Conservation (phyloP, 2,888 invertebrate species). For the Pammene fasciana region DNA sequence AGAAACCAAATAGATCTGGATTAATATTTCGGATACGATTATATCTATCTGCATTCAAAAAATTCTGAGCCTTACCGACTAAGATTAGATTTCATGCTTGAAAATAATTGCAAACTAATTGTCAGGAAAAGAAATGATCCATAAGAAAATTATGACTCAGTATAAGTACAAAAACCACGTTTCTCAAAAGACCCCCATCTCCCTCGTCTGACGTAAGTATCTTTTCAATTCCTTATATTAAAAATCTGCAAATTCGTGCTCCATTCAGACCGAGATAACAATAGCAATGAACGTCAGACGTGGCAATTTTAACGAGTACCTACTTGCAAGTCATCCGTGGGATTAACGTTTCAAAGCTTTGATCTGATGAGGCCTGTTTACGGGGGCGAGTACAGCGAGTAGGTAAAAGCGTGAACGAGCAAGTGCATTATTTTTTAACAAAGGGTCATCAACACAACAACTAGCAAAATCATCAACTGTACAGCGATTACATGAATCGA, state of each 20-base stretch:
- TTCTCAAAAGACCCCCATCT: neutral
- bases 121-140: neutral
- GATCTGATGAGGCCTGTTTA: neutral
- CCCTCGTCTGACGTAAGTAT: neutral
- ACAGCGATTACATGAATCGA: too few relatives aligned
- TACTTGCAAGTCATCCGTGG: conserved; percentile 22
- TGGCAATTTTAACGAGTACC: conserved; percentile 23
- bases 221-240: conserved; percentile 35
- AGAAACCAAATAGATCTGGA: too few relatives aligned
- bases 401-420: too few relatives aligned
- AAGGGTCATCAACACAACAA: too few relatives aligned
- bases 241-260: conserved; percentile 29
- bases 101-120: neutral
- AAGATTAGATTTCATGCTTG: too few relatives aligned
- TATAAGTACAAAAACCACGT: neutral
- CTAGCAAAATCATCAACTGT: too few relatives aligned
- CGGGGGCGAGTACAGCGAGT: too few relatives aligned
- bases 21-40: too few relatives aligned
- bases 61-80: too few relatives aligned
- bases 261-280: conserved; percentile 30
- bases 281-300: conserved; percentile 32
- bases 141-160: neutral
- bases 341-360: conserved; percentile 27
- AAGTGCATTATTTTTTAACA: too few relatives aligned
- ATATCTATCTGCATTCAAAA: too few relatives aligned